Conservation (phyloP, 2,888 invertebrate genomes). For the Gonocerus acuteangulatus region DNA sequence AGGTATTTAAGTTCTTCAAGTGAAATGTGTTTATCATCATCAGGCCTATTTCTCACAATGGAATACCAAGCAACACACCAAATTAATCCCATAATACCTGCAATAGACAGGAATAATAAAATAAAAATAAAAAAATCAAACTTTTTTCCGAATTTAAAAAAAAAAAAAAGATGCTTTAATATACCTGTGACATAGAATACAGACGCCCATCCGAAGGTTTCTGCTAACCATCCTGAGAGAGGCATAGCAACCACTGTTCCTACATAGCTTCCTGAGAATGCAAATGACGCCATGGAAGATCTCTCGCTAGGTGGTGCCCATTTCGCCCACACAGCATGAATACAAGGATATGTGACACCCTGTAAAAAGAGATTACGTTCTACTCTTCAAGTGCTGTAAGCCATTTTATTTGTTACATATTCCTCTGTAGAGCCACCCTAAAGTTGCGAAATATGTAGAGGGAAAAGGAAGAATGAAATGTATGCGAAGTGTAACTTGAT, state of each 20-base stretch:
- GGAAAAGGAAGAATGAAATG: too few species aligned
- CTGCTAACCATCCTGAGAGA: constrained; percentile 63
- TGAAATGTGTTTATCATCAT: constrained; percentile 63
- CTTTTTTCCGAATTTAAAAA: too few species aligned
- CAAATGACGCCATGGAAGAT: constrained; percentile 69
- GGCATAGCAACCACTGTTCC: constrained; percentile 81
- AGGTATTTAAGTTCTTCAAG: constrained; percentile 68
- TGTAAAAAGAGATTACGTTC: constrained; percentile 42
- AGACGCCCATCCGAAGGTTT: constrained; percentile 67
- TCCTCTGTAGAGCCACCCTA: too few species aligned
- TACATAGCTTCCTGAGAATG: constrained; percentile 77
- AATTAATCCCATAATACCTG: constrained; percentile 57
- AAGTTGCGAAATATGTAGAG: too few species aligned
- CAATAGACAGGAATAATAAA: neutral
- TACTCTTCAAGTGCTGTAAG: neutral
- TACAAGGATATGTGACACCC: constrained; percentile 71
- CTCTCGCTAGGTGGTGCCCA: constrained; percentile 77
- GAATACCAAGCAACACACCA: constrained; percentile 67
- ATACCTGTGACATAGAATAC: constrained; percentile 73
- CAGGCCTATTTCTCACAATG: constrained; percentile 65
- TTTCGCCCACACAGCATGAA: constrained; percentile 74
- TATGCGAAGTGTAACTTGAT: too few species aligned
- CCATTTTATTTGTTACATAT: too few species aligned
- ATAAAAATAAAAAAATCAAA: neutral
- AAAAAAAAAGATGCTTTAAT: neutral